These are phyloP conservation scores for Parelbella ahira DNA, from an alignment of 2,888 invertebrate genomes.

Conservation along the genomic window DNA sequence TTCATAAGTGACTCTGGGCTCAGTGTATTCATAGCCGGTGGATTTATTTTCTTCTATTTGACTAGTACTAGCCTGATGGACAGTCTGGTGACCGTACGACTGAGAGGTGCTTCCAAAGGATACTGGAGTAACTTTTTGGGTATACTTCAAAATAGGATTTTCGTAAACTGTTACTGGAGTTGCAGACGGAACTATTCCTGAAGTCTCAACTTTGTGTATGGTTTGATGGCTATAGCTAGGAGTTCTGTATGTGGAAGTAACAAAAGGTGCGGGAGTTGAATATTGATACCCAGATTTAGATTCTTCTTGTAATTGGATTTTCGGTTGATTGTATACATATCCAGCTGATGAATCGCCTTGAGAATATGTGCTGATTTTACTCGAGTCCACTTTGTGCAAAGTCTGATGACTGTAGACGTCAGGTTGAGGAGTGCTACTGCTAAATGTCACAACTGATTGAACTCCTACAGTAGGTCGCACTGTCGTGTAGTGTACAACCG, in stretches of 20 bases:
- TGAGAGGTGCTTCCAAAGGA: constrained; percentile 47
- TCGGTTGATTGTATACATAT: constrained; percentile 48
- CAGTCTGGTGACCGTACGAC: constrained; percentile 13
- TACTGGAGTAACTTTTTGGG: constrained; percentile 55
- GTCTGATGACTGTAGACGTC: constrained; percentile 56
- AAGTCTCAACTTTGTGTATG: constrained; percentile 51
- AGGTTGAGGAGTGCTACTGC: constrained; percentile 51
- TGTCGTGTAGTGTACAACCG: constrained; percentile 38
- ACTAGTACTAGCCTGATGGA: constrained; percentile 5
- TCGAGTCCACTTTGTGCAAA: constrained; percentile 51
- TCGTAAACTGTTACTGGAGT: constrained; percentile 60
- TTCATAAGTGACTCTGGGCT: constrained; percentile 36
- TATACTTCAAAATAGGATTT: constrained; percentile 63
- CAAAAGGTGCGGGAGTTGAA: constrained; percentile 28
- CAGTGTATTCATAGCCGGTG: constrained; percentile 28
- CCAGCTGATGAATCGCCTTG: constrained; percentile 43
- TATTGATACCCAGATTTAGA: constrained; percentile 28
- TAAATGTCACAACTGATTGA: constrained; percentile 38
- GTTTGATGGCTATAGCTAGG: constrained; percentile 57
- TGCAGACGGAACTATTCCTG: constrained; percentile 51
- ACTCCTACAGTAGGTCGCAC: constrained; percentile 44
- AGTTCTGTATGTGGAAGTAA: constrained; percentile 52
- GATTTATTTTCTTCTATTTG: constrained; percentile 7
- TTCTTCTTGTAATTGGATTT: constrained; percentile 30
- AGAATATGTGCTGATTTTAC: constrained; percentile 41